Evolutionary conservation across 2,888 invertebrate species (phyloP).

Genomic region (Meta bourneti): DNA sequence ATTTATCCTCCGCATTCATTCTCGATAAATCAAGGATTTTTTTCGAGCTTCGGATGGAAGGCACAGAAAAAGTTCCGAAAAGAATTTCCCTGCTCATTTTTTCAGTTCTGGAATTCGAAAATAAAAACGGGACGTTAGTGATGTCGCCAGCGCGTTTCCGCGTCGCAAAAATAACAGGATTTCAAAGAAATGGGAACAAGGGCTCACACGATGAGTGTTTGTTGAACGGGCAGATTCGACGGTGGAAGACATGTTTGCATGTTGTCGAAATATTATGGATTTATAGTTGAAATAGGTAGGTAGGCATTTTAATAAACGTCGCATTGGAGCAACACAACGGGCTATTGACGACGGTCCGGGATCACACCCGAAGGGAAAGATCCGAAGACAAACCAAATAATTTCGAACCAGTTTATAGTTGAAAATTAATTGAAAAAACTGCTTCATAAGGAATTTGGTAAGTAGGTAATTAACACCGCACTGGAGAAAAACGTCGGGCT

Average conservation of each 20-base stretch:
- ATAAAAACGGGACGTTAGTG: neutral
- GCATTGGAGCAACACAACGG: no score
- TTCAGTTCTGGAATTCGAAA: neutral
- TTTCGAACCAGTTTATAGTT: no score
- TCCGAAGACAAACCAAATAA: no score
- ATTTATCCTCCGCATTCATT: conserved; percentile 38
- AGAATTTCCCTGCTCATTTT: conserved; percentile 26
- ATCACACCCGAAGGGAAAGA: no score
- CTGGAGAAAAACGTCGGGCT: no score
- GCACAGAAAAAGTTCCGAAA: conserved; percentile 45
- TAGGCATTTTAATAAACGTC: neutral
- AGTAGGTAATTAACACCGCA: neutral
- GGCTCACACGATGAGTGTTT: neutral
- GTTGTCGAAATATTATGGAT: neutral
- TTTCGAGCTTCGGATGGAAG: conserved; percentile 6
- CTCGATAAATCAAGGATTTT: conserved; percentile 50
- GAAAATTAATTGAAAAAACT: no score
- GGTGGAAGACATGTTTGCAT: no score
- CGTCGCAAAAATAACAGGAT: conserved; percentile 10
- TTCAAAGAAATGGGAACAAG: neutral
- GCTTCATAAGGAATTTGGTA: no score
- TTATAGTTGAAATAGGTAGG: neutral
- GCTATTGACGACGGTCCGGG: no score
- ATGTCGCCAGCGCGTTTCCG: neutral
- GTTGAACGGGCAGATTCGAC: neutral